A percentile compares a stretch with the other conserved stretches of the same genome.
Conservation (phyloP, 2,113 vertebrate genomes). For the Catharus fuscescens region DNA sequence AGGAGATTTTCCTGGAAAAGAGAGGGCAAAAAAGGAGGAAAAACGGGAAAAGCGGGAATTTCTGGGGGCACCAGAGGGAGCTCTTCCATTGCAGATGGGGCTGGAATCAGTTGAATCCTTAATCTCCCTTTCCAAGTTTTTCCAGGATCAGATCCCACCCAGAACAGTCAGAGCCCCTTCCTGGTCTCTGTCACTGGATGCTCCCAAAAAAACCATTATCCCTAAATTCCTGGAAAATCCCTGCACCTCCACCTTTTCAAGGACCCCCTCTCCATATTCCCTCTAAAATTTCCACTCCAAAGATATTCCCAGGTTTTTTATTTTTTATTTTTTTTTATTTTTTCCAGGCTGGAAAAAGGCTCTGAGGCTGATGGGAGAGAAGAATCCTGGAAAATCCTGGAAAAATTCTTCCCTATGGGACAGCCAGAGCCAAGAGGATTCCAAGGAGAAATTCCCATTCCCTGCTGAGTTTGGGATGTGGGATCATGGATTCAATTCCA, state of each 20-base stretch:
- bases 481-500: neutral
- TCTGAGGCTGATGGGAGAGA: neutral
- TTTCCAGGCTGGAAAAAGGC: neutral
- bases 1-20: neutral
- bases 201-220: accelerated
- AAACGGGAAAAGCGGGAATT: neutral
- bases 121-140: neutral
- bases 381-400: neutral
- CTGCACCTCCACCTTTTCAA: neutral
- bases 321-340: too few relatives aligned
- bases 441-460: neutral
- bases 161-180: neutral
- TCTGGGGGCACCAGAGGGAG: constrained; percentile 57
- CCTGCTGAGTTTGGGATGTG: neutral
- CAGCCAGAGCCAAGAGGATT: neutral
- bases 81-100: constrained; percentile 50
- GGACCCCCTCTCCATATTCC: neutral
- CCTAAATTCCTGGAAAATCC: neutral
- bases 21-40: neutral
- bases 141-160: neutral
- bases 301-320: neutral
- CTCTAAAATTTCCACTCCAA: neutral
- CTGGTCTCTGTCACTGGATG: accelerated
- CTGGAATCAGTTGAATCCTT: neutral
- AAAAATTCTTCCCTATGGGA: neutral